Evolutionary conservation across 2,797 vertebrate genomes (phyloP), one percentile per base, ranked within the genome.

Genomic region (Takifugu rubripes): DNA sequence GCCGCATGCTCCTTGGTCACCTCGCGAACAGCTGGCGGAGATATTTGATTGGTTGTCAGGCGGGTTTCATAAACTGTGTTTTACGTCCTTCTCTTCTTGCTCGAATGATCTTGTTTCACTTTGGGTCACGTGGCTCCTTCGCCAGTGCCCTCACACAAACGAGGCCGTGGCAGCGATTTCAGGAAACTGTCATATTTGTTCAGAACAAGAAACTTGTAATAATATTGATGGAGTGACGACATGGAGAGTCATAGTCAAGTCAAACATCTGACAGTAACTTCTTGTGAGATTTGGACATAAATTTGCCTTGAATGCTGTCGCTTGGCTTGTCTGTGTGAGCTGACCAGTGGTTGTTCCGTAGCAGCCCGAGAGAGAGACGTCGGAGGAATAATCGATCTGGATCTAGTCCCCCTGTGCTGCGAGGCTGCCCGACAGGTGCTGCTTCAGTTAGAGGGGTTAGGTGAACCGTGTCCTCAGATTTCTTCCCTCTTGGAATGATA

Each of bases 391-490:
- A 78, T 65, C 58, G 64, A 82, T 82, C 69, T 68, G 66, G 58
- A 77, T 67, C 66, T 51, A 53, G 31, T 17, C 42, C 25, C 1
- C 52, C 52, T 68, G 29, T 6, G 3, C 59, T 75, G 54, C 55
- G 55, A 42, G 9, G 21, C 70, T 70, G 69, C 61, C 48, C 56
- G 61, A 91, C 90, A 92, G 90, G 88, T 90, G 90, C 78, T 74
- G 68, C 60, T 73, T 78, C 72, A 65, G 63, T 71, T 36, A 9
- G 64, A 64, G 67, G 83, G 85, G 88, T 90, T 85, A 87, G 82
- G 71, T 85, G 79, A 82, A 88, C 82, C 43, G 72, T 79, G 78
- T 79, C 80, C 73, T 80, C 68, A 79, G 79, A 86, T 89, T 89
- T 86, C 71, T 82, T 70, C 74, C 59, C 42, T 51, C 58, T 55